Conservation (phyloP, 2,888 invertebrate genomes). For the Andrena camellia region DNA sequence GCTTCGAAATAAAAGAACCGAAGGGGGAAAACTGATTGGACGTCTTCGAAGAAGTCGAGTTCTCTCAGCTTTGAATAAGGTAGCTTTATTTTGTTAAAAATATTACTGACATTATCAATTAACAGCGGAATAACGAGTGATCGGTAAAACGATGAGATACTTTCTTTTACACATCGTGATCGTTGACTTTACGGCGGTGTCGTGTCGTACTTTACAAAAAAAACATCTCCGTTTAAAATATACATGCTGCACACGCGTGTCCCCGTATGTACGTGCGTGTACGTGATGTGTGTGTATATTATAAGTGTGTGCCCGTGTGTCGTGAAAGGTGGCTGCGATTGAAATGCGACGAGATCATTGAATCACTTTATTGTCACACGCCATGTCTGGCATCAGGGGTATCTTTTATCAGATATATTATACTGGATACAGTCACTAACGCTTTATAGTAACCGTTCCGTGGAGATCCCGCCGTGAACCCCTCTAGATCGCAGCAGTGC, state of each 20-base stretch:
- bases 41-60: constrained; percentile 1
- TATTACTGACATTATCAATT: constrained; percentile 65
- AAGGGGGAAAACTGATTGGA: not conserved
- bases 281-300: not conserved
- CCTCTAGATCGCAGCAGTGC: constrained; percentile 57
- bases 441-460: constrained; percentile 79
- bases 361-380: constrained; percentile 85
- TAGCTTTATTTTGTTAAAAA: constrained; percentile 67
- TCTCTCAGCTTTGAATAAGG: constrained; percentile 54
- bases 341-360: constrained; percentile 80
- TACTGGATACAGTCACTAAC: constrained; percentile 84
- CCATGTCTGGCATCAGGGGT: constrained; percentile 84
- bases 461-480: constrained; percentile 68
- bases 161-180: constrained; percentile 63
- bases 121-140: constrained; percentile 67
- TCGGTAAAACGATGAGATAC: constrained; percentile 63
- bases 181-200: constrained; percentile 56
- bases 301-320: constrained; percentile 47
- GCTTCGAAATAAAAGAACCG: not conserved
- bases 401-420: constrained; percentile 83
- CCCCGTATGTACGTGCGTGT: not conserved
- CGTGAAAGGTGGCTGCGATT: constrained; percentile 67
- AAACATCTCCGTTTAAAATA: constrained; percentile 52
- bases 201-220: constrained; percentile 53
- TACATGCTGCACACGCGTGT: constrained; percentile 42